Evolutionary conservation across 1,140 invertebrate genomes (phyloP), one percentile per base, ranked within the genome.

Genomic region (Armadillidium nasatum): DNA sequence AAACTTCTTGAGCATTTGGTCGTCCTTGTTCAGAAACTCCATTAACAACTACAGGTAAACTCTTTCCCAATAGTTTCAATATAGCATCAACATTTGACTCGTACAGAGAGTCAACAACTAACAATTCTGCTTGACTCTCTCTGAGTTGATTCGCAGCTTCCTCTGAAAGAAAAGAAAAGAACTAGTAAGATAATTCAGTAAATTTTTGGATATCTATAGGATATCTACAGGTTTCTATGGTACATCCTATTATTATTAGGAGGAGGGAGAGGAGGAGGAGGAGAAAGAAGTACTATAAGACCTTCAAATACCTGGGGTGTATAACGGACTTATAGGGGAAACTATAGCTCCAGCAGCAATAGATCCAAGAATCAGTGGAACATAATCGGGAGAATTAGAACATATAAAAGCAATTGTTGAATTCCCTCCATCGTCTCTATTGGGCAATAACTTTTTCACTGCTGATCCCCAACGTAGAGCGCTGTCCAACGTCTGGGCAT

Each of bases 351-450:
- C 78, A 15, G 80, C 71, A 43, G 72, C 66, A 21, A 68, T 11
- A 19, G 73, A 73, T 60, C 81, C 81, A 19, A 79, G 46, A 43
- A 81, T 71, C 11, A 78, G 75, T 23, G 81, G 44, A 0, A 74
- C 69, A 45, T 79, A 79, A 60, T 79, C 78, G 2, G 78, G 78
- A 7, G 71, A 71, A 74, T 79, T 79, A 19, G 70, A 45, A 72
- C 74, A 73, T 19, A 74, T 50, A 1, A 79, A 23, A 10, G 75
- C 78, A 10, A 79, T 43, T 0, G 70, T 70, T 15, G 76, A 46
- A 2, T 66, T 69, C 66, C 45, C 6, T 33, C 33, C 6, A 33
- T 33, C 33, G 6, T 1, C 6, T 33, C 33, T 33, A 33, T 33
- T 6, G 6, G 33, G 33, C 33, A 33, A 33, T 33, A 33, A 6